Evolutionary conservation across 2,888 invertebrate species (phyloP), one percentile per base, ranked within the genome.

Genomic region (Acanthacorydalis orientalis): DNA sequence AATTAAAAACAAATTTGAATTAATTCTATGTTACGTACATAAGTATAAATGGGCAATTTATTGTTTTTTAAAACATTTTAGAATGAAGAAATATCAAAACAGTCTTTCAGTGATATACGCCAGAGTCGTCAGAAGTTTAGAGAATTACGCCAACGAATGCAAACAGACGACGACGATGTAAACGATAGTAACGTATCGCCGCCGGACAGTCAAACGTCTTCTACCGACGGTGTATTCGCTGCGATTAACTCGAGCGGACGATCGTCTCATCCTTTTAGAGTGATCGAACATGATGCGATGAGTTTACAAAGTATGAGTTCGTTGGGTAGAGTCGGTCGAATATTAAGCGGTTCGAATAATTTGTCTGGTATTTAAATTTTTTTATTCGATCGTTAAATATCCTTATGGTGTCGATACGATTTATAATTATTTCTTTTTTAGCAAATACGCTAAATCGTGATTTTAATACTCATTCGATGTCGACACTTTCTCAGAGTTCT

Each of bases 281-380:
- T 89, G 53, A 87, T 90, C 57, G 87, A 91, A 55, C 86, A 86
- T 58, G 90, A 90, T 64, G 80, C 88, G 12, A 75, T 87, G 64
- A 89, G 88, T 61, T 68, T 90, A 56, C 88, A 89, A 64, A 89
- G 89, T 60, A 83, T 90, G 74, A 86, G 87, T 56, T 90, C 90
- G 44, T 69, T 90, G 49, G 89, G 89, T 23, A 72, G 89, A 56
- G 81, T 87, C 52, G 87, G 88, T 31, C 71, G 84, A 55, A 80
- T 88, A 60, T 70, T 87, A 52, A 80, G 82, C 48, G 85, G 84
- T 31, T 75, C 72, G 37, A 68, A 75, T 6, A 78, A 78, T 58
- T 73, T 75, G 37, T 73, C 76, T 53, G 67, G 76, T 77, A 57
- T 9, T 37, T 7, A 35, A 35, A 35, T 37, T 37, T 12, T 8